Conservation (phyloP, 2,888 invertebrate species). For the Cheilosia soror region DNA sequence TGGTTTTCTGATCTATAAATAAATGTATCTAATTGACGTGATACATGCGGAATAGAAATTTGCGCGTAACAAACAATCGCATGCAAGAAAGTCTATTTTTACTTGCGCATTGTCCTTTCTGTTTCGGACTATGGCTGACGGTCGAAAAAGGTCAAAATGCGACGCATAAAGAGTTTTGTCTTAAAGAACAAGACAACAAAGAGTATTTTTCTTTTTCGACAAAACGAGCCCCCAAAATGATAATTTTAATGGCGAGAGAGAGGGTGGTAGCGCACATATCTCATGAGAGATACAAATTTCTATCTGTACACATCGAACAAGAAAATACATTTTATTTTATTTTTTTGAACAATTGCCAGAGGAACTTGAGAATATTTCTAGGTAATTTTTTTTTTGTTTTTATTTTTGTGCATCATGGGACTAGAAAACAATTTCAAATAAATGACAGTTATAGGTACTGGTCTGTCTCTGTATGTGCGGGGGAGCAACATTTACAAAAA, state of each 20-base stretch:
- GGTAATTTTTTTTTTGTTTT: neutral
- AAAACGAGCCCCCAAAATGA: conserved; percentile 8
- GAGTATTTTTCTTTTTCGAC: neutral
- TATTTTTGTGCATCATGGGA: conserved; percentile 14
- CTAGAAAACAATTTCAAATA: neutral
- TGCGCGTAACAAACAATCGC: neutral
- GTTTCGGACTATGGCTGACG: conserved; percentile 15
- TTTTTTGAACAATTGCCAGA: conserved; percentile 54
- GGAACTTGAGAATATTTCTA: conserved; percentile 37
- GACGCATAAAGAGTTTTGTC: conserved; percentile 22
- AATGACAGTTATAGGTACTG: neutral
- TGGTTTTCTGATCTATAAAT: conserved; percentile 34
- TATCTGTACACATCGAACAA: neutral
- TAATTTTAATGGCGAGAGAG: neutral
- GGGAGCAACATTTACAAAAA: conserved; percentile 29
- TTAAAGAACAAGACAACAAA: neutral
- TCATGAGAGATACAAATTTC: neutral
- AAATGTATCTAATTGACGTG: conserved; percentile 16
- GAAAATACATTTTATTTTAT: conserved; percentile 39
- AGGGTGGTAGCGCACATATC: neutral
- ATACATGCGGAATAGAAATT: conserved; percentile 6
- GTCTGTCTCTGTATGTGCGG: conserved; percentile 20
- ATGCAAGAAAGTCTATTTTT: conserved; percentile 34
- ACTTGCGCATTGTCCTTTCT: conserved; percentile 14
- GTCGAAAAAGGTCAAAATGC: conserved; percentile 57